Percentiles rank a stretch among this genome's conserved stretches.
Evolutionary conservation across 2,888 invertebrate species (phyloP).

Genomic region (Pegoplata infirma): DNA sequence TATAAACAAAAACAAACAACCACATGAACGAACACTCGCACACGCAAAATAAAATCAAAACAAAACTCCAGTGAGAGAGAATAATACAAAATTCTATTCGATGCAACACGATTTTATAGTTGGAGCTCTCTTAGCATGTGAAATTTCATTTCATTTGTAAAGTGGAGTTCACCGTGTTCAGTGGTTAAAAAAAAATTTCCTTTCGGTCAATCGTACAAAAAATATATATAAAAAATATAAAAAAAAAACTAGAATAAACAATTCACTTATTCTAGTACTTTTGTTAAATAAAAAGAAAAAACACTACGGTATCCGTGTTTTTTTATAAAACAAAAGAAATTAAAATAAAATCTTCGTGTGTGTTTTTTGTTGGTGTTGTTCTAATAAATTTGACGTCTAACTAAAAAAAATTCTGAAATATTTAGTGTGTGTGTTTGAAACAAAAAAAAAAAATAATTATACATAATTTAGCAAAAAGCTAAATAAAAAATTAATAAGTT

Average conservation of each 20-base stretch:
- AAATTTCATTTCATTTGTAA: constrained; percentile 48
- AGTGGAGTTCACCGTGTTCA: constrained; percentile 53
- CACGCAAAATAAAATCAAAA: constrained; percentile 46
- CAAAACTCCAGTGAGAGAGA: constrained; percentile 35
- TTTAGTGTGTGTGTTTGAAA: neutral
- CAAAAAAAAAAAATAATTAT: neutral
- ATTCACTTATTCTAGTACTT: neutral
- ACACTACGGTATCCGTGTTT: neutral
- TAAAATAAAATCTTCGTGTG: neutral
- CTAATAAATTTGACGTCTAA: neutral
- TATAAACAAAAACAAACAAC: constrained; percentile 40
- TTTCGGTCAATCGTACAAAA: constrained; percentile 28
- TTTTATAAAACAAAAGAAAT: neutral
- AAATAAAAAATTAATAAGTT: no score
- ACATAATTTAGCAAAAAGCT: neutral
- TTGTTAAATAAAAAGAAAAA: constrained; percentile 23
- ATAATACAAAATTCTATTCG: constrained; percentile 6
- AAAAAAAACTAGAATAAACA: constrained; percentile 3
- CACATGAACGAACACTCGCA: constrained; percentile 11
- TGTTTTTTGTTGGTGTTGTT: neutral
- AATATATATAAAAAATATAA: no score
- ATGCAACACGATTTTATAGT: constrained; percentile 43
- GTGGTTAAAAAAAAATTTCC: constrained; percentile 30
- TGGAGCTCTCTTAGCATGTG: constrained; percentile 46
- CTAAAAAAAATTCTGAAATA: neutral